phyloP scores from a whole-genome alignment of 2,113 vertebrate species.

The Syrmaticus mikado region DNA sequence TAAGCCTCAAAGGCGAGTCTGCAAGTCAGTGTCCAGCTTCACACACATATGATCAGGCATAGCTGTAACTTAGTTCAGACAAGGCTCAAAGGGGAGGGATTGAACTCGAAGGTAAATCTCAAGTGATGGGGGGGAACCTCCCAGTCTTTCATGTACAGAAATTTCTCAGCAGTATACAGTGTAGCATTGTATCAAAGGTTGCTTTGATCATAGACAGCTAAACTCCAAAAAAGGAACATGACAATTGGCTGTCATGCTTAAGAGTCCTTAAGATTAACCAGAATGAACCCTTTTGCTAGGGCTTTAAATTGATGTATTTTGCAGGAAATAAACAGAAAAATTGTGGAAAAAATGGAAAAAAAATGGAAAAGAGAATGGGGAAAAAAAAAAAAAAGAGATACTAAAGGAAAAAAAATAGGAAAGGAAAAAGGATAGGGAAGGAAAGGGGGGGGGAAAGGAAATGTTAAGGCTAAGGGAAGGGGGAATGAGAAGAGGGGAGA shows the following conservation, averaged over 20 bases:
- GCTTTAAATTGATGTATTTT: background rate
- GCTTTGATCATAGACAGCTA: background rate
- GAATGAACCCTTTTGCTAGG: background rate
- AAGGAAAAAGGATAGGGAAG: too few species aligned
- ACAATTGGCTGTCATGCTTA: background rate
- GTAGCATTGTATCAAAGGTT: background rate
- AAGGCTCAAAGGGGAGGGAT: background rate
- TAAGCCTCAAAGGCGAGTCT: background rate
- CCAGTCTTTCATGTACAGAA: background rate
- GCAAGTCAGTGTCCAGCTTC: background rate
- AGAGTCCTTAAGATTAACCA: background rate
- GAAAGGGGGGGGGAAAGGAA: too few species aligned
- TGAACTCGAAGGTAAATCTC: background rate
- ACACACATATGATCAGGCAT: background rate
- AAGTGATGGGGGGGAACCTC: background rate
- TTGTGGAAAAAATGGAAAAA: background rate
- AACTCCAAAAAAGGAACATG: background rate
- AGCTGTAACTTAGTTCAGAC: background rate
- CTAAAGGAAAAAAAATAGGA: too few species aligned
- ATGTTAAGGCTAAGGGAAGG: too few species aligned
- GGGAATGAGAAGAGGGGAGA: too few species aligned
- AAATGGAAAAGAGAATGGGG: too few species aligned
- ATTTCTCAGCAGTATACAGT: background rate
- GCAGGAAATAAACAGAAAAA: background rate
- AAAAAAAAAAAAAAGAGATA: too few species aligned